phyloP scores from a whole-genome alignment of 2,113 vertebrate genomes.

The Columbina picui region DNA sequence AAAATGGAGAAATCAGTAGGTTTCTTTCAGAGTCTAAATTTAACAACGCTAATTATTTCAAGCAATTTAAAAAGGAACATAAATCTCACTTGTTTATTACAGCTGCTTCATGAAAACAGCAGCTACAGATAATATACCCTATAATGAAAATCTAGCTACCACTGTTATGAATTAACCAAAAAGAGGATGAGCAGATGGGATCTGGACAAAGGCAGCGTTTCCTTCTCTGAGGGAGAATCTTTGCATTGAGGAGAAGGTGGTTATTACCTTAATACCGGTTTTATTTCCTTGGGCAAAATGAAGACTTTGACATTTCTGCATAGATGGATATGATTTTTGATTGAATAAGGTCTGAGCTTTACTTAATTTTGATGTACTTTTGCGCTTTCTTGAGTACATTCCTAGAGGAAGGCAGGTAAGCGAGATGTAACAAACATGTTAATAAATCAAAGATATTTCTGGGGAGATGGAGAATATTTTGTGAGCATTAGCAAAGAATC shows the following conservation, averaged over 20 bases:
- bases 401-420: not conserved
- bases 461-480: not conserved
- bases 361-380: not conserved
- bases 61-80: not conserved
- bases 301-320: not conserved
- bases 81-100: slow-evolving; percentile 37
- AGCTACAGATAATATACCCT: slow-evolving; percentile 34
- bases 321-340: not conserved
- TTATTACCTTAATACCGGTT: not conserved
- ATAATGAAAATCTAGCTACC: slow-evolving; percentile 19
- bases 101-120: slow-evolving; percentile 26
- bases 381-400: not conserved
- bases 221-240: not conserved
- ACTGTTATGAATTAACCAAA: not conserved
- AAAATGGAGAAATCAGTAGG: not conserved
- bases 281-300: not conserved
- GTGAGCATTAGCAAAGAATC: not conserved
- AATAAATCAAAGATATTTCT: not conserved
- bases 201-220: not conserved
- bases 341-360: not conserved
- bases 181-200: not conserved
- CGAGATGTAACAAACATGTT: not conserved
- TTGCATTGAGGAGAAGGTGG: not conserved
- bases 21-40: slow-evolving; percentile 31
- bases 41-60: not conserved